Evolutionary conservation across 2,797 vertebrate species (phyloP), one percentile per base, ranked within the genome.

Genomic region (Enteromius thamalakanensis): DNA sequence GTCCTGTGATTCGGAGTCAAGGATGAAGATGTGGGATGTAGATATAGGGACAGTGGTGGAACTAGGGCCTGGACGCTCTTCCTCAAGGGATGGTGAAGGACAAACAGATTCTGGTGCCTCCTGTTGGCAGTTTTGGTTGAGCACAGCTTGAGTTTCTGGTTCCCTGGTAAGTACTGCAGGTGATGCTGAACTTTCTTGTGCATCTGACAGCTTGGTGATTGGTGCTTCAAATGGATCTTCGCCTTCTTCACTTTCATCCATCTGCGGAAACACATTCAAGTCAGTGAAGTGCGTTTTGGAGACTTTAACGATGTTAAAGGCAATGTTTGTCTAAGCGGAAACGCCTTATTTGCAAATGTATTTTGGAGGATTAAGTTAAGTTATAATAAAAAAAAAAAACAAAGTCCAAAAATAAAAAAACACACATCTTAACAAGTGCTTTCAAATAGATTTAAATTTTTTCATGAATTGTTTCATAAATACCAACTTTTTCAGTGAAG

Each of bases 11-110:
- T 95, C 94, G 2, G 29, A 84, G 60, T 94, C 91, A 3, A 95
- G 93, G 72, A 95, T 93, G 81, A 95, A 94, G 65, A 91, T 79
- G 84, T 95, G 92, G 55, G 89, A 64, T 89, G 60, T 91, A 12
- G 79, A 40, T 3, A 62, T 14, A 0, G 5, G 34, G 15, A 40
- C 7, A 62, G 47, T 29, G 5, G 69, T 76, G 14, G 80, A 79
- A 6, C 84, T 71, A 32, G 82, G 74, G 26, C 70, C 76, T 14
- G 76, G 7, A 4, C 15, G 53, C 37, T 72, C 60, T 21, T 81
- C 85, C 11, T 71, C 67, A n/a, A 47, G 34, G 1, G 42, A 15
- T 12, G 37, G 7, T 19, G 76, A 6, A n/a, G 62, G 62, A 64
- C 29, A 64, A 32, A 32, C 2, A 32, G 60, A 29, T 32, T 62